These are phyloP conservation scores for Acronicta alni DNA, from an alignment of 2,888 invertebrate species.

Conservation along the genomic window DNA sequence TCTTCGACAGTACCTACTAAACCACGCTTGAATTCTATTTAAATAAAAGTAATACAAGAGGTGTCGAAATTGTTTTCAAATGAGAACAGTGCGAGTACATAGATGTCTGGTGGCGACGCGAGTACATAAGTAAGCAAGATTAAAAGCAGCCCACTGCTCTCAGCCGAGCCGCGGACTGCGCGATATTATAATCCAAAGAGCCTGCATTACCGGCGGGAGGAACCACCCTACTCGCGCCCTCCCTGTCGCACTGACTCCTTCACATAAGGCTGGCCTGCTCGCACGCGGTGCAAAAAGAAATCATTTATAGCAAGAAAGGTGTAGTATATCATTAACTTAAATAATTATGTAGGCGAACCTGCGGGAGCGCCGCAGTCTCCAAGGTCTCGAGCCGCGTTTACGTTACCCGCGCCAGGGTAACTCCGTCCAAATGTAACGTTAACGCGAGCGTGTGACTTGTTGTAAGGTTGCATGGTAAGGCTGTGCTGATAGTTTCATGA, in stretches of 20 bases:
- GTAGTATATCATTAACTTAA: slow-evolving; percentile 87
- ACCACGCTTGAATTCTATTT: slow-evolving; percentile 15
- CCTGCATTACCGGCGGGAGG: slow-evolving; percentile 65
- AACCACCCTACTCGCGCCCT: slow-evolving; percentile 67
- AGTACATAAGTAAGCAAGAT: slow-evolving; percentile 79
- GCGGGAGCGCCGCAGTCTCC: slow-evolving; percentile 50
- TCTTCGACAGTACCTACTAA: not conserved
- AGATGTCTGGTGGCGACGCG: slow-evolving; percentile 35
- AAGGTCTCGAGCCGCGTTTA: slow-evolving; percentile 52
- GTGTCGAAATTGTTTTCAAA: slow-evolving; percentile 38
- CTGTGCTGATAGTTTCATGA: slow-evolving; percentile 78
- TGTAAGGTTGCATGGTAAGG: slow-evolving; percentile 39
- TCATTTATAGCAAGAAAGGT: slow-evolving; percentile 81
- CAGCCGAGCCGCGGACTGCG: slow-evolving; percentile 65
- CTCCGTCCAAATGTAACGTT: slow-evolving; percentile 48
- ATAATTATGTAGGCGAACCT: slow-evolving; percentile 82
- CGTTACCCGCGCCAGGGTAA: slow-evolving; percentile 39
- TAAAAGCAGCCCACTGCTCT: slow-evolving; percentile 76
- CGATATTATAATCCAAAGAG: slow-evolving; percentile 67
- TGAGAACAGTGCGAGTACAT: slow-evolving; percentile 53
- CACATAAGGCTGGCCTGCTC: slow-evolving; percentile 57
- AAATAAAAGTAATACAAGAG: slow-evolving; percentile 34
- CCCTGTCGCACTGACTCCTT: slow-evolving; percentile 48
- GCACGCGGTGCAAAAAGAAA: slow-evolving; percentile 73
- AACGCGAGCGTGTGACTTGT: slow-evolving; percentile 55